phyloP scores from a whole-genome alignment of 2,888 invertebrate species.

The Dynastes hyllus region DNA sequence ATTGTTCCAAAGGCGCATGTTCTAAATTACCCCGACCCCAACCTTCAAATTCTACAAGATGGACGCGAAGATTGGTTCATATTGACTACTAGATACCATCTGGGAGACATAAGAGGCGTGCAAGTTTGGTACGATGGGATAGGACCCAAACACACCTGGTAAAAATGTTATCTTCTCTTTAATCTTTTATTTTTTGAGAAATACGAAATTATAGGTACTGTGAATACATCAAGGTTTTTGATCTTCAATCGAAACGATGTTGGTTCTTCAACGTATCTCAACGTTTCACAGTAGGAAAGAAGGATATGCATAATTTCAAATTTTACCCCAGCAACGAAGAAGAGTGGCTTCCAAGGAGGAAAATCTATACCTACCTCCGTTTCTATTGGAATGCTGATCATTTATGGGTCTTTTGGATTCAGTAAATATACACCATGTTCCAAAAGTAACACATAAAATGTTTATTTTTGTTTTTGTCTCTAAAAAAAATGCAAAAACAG shows the following conservation, averaged over 20 bases:
- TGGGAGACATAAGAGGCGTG: slow-evolving; percentile 55
- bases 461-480: not conserved
- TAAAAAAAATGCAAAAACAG: no score
- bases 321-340: slow-evolving; percentile 27
- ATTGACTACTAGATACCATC: slow-evolving; percentile 52
- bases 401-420: slow-evolving; percentile 51
- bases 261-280: slow-evolving; percentile 55
- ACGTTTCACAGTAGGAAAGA: slow-evolving; percentile 53
- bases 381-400: slow-evolving; percentile 50
- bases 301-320: slow-evolving; percentile 1
- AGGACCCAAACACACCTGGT: slow-evolving; percentile 57
- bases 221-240: slow-evolving; percentile 55
- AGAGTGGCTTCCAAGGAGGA: not conserved
- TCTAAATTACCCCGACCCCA: slow-evolving; percentile 60
- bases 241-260: slow-evolving; percentile 53
- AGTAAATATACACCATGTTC: not conserved
- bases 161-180: not conserved
- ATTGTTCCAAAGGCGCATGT: slow-evolving; percentile 55
- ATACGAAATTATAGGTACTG: slow-evolving; percentile 54
- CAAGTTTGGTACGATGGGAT: slow-evolving; percentile 59
- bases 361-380: slow-evolving; percentile 37
- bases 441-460: not conserved
- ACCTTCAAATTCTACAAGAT: slow-evolving; percentile 56
- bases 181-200: no score
- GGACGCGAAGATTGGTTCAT: slow-evolving; percentile 57